Base-by-base conservation (phyloP, 53 echinoderm and acorn worm species). In the Paracentrotus lividus region DNA sequence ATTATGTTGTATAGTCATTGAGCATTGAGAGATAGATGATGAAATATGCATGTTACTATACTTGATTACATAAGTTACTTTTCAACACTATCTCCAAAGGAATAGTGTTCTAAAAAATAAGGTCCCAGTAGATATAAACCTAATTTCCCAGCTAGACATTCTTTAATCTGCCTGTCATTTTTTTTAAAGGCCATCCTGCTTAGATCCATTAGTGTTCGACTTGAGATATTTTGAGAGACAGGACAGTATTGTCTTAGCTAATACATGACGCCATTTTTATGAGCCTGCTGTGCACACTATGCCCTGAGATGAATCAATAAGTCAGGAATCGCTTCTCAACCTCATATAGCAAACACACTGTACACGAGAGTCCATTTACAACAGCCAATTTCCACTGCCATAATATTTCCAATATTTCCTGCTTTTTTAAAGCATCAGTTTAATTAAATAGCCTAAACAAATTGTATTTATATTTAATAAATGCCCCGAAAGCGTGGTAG, bases 291-390 rank as follows among this genome's bases (percentile, higher is more conserved):
- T 86, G 86, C 86, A 56, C 56, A 86, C 86, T 55, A 31, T 56
- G 86, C 56, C 86, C 86, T 20, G 56, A 56, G 56, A 56, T 86
- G 57, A 86, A 86, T 86, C 86, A 56, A 86, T 86, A 86, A 56
- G 86, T 86, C 86, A 86, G 56, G 56, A 86, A 55, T 86, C 86
- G 14, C 20, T 0, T 1, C 32, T 1, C 32, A 29, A 52, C 54
- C 56, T 55, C 20, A 34, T 38, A 29, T 47, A 14, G 21, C 56
- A 56, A 55, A 86, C 55, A 86, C 86, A 86, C 32, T 16, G 26
- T 18, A 81, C 81, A 44, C 13, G 45, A 20, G 81, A 81, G 10
- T 26, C 49, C 21, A 23, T 45, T 24, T 47, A 44, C n/a, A n/a
- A 45, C n/a, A 23, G 81, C 12, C 10, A 81, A 47, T 81, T 81